Conservation (phyloP, 2,888 invertebrate species). For the Plagodis dolabraria region DNA sequence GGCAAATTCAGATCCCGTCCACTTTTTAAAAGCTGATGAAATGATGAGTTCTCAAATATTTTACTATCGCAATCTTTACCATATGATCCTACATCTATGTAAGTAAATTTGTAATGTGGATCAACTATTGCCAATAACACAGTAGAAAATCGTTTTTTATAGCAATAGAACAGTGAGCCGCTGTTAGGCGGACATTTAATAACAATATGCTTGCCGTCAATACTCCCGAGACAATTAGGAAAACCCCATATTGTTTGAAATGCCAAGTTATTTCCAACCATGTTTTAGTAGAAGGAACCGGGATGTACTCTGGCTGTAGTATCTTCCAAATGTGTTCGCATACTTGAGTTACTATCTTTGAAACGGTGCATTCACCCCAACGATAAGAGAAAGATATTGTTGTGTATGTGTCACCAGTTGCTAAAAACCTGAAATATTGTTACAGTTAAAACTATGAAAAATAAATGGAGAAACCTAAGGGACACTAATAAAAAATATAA, state of each 20-base stretch:
- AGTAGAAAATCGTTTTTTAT: conserved; percentile 9
- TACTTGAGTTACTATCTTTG: conserved; percentile 16
- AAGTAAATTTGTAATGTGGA: conserved; percentile 7
- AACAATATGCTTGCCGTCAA: conserved; percentile 20
- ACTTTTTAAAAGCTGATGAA: neutral
- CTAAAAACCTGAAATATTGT: conserved; percentile 8
- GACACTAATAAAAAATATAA: conserved; percentile 17
- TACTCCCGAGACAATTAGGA: conserved; percentile 16
- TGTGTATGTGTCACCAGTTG: conserved; percentile 6
- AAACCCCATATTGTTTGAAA: conserved; percentile 7
- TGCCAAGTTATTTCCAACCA: conserved; percentile 6
- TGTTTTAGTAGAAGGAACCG: conserved; percentile 3
- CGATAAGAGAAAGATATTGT: conserved; percentile 9
- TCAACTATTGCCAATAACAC: conserved; percentile 9
- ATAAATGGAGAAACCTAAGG: conserved; percentile 24
- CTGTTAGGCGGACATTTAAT: conserved; percentile 12
- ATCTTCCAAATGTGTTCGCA: conserved; percentile 13
- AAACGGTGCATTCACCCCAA: conserved; percentile 9
- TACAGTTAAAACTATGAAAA: conserved; percentile 26
- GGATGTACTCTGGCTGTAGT: conserved; percentile 10
- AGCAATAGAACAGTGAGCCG: conserved; percentile 15
- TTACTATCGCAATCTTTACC: conserved; percentile 8
- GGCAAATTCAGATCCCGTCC: conserved; percentile 5
- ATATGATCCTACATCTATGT: conserved; percentile 8
- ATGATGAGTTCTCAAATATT: conserved; percentile 7